Evolutionary conservation across 1,140 invertebrate genomes (phyloP).

Genomic region (Diachasma alloeum): DNA sequence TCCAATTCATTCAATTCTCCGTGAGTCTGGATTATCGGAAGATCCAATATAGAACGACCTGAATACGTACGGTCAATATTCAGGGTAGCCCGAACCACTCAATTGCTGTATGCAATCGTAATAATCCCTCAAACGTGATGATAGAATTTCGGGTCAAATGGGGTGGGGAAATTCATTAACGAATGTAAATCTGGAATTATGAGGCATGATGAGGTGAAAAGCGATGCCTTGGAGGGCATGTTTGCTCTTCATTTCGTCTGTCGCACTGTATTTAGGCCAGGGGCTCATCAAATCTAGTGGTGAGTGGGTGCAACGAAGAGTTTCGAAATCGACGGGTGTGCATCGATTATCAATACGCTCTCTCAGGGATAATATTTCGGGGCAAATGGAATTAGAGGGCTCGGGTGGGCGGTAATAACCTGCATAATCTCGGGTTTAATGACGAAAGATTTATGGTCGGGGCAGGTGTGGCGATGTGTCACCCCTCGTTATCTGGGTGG

Average conservation of each 20-base stretch:
- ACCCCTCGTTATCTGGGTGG: background rate
- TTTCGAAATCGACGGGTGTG: background rate
- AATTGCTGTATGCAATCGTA: background rate
- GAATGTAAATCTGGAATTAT: slow-evolving; percentile 23
- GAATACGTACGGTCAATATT: background rate
- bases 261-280: background rate
- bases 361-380: background rate
- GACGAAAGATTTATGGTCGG: slow-evolving; percentile 36
- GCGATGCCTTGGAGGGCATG: background rate
- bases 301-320: background rate
- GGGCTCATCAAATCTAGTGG: slow-evolving; percentile 15
- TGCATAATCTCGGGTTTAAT: slow-evolving; percentile 37
- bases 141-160: slow-evolving; percentile 12
- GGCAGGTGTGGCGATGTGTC: background rate
- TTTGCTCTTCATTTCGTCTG: background rate
- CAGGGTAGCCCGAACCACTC: background rate
- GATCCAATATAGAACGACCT: background rate
- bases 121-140: background rate
- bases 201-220: background rate
- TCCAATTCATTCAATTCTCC: background rate
- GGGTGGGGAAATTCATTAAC: slow-evolving; percentile 46
- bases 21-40: background rate
- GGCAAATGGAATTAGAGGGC: slow-evolving; percentile 37
- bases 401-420: slow-evolving; percentile 32
- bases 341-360: slow-evolving; percentile 1